Percentiles rank a stretch among this genome's conserved stretches.
Evolutionary conservation across 2,113 vertebrate species (phyloP).

Genomic region (Paralichthys olivaceus): DNA sequence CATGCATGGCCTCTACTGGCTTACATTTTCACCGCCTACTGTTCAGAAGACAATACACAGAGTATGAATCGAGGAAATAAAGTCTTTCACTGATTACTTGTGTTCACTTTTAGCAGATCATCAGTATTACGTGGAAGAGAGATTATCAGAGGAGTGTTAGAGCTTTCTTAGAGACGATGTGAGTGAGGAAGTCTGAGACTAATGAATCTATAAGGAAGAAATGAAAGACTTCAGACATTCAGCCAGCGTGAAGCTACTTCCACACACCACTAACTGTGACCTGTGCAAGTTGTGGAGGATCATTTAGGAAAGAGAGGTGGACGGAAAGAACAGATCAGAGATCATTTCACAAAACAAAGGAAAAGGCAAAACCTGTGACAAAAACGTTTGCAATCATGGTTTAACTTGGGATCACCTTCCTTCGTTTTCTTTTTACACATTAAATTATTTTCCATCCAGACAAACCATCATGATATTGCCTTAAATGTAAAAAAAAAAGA

Average conservation of each 20-base stretch:
- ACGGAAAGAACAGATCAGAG: constrained; percentile 56
- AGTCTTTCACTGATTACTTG: constrained; percentile 51
- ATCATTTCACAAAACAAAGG: constrained; percentile 38
- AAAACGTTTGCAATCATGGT: constrained; percentile 48
- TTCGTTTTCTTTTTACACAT: constrained; percentile 57
- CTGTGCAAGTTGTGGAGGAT: constrained; percentile 69
- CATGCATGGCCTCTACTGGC: constrained; percentile 53
- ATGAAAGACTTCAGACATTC: constrained; percentile 66
- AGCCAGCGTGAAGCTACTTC: constrained; percentile 56
- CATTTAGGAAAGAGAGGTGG: constrained; percentile 55
- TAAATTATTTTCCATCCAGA: constrained; percentile 60
- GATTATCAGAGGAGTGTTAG: constrained; percentile 35
- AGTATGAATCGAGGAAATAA: constrained; percentile 25
- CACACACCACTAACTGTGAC: constrained; percentile 58
- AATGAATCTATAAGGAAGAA: constrained; percentile 44
- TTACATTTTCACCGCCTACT: constrained; percentile 45
- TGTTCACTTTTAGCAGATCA: constrained; percentile 49
- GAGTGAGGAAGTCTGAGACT: constrained; percentile 38
- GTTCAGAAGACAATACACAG: constrained; percentile 56
- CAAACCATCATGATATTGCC: constrained; percentile 67
- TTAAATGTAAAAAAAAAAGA: constrained; percentile 53
- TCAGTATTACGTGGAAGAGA: constrained; percentile 52
- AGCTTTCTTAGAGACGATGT: constrained; percentile 25
- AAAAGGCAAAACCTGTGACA: constrained; percentile 64
- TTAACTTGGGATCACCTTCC: constrained; percentile 49